Conservation (phyloP, 2,888 invertebrate genomes). For the Tenthredo mesomela region DNA sequence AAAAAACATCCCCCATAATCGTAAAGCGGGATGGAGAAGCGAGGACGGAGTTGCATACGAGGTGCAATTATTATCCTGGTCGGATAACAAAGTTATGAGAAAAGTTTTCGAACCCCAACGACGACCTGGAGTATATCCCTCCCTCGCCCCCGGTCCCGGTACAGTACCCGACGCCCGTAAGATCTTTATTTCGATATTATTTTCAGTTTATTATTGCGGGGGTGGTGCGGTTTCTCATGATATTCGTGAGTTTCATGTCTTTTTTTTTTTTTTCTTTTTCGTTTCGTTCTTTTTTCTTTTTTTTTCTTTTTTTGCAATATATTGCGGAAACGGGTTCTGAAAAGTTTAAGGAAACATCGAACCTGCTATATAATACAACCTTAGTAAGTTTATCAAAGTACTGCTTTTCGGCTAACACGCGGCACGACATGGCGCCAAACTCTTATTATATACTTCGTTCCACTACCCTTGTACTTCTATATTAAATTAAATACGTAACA, state of each 20-base stretch:
- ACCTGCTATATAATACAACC: neutral
- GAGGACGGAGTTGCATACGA: conserved; percentile 31
- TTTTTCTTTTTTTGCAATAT: conserved; percentile 4
- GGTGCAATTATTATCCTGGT: conserved; percentile 49
- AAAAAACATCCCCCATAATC: conserved; percentile 50
- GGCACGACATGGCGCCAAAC: neutral
- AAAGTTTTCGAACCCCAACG: conserved; percentile 48
- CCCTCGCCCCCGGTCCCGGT: neutral
- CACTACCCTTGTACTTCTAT: conserved; percentile 1
- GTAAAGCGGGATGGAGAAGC: conserved; percentile 31
- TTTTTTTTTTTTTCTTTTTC: neutral
- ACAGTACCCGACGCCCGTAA: conserved; percentile 26
- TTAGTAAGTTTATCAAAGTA: conserved; percentile 9
- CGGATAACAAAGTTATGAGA: conserved; percentile 52
- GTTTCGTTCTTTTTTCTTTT: neutral
- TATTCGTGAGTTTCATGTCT: conserved; percentile 10
- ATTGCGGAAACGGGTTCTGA: conserved; percentile 12
- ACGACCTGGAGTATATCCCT: conserved; percentile 28
- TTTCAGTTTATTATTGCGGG: conserved; percentile 51
- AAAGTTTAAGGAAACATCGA: conserved; percentile 25
- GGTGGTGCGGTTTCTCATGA: conserved; percentile 30
- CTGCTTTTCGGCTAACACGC: neutral
- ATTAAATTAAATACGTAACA: conserved; percentile 11
- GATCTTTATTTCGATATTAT: conserved; percentile 55
- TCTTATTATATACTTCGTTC: neutral